Base-by-base conservation (phyloP, 1,140 invertebrate genomes). In the Anastrepha ludens region DNA sequence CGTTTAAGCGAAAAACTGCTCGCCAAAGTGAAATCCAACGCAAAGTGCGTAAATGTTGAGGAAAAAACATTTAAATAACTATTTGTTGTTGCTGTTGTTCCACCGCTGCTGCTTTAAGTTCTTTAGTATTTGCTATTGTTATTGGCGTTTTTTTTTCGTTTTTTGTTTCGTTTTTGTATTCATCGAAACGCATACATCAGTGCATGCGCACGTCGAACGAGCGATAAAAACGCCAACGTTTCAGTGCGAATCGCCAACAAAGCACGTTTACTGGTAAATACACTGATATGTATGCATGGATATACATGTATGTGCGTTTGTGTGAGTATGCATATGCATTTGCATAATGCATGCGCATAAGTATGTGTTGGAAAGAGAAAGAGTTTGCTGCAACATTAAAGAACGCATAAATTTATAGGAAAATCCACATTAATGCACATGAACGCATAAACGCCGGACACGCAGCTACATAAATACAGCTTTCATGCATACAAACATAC, bases 391-490 rank as follows among this genome's bases (percentile, higher is more conserved):
- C 74, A 55, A 81, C 74, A 81, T 81, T 81, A 81, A 81, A 81
- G 74, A 20, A 55, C 74, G 74, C 74, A 81, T 81, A 81, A 81
- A 81, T 81, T 55, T 81, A 81, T 81, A 58, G 74, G 74, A 81
- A 81, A 81, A 81, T 81, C 74, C 74, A 81, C 74, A 81, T 81
- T 58, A 81, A 81, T 58, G 47, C 74, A 81, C 44, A 81, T 81
- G 74, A 81, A 81, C 74, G 47, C 47, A 11, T 81, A 55, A 81
- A n/a, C 20, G 41, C 3, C 17, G n/a, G 11, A 81, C n/a, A 29
- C 47, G 47, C 47, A 29, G 15, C 41, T 29, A 44, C 41, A 47
- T 74, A 47, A 17, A 55, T 55, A 74, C 11, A 62, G 15, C 8
- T 62, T 62, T 62, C 15, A 4, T 55, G 11, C 50, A 11, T 55